A percentile compares a stretch with the other conserved stretches of the same genome.
Evolutionary conservation across 2,888 invertebrate species (phyloP).

Genomic region (Drosophila meridionalis): DNA sequence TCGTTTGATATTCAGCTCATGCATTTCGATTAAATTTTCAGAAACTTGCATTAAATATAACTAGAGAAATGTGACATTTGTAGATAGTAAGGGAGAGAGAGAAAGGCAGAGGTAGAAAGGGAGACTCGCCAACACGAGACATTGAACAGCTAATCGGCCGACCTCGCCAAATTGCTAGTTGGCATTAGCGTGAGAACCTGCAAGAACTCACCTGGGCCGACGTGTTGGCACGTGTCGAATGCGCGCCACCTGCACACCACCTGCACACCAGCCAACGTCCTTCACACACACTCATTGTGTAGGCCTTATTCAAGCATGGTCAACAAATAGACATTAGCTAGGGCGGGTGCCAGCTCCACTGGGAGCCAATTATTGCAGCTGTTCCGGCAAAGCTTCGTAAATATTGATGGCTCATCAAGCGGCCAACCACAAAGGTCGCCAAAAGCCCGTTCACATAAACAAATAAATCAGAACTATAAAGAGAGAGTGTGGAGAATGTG

Average conservation of each 20-base stretch:
- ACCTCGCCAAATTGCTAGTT: conserved; percentile 31
- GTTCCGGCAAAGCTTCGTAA: conserved; percentile 19
- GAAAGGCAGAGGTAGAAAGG: background rate
- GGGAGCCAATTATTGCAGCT: conserved; percentile 8
- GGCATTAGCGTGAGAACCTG: conserved; percentile 33
- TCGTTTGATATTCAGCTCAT: conserved; percentile 13
- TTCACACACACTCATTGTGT: background rate
- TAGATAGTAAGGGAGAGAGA: background rate
- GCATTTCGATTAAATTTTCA: conserved; percentile 9
- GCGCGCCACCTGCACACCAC: background rate
- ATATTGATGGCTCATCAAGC: conserved; percentile 52
- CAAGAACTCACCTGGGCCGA: background rate
- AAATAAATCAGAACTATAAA: conserved; percentile 1
- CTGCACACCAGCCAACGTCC: background rate
- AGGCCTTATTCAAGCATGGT: background rate
- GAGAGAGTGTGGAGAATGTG: background rate
- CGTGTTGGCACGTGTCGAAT: conserved; percentile 7
- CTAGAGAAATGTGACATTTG: background rate
- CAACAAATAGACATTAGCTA: conserved; percentile 1
- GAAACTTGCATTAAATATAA: conserved; percentile 7
- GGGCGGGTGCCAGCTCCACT: background rate
- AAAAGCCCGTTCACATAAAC: background rate
- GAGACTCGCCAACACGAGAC: background rate
- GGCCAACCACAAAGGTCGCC: conserved; percentile 2
- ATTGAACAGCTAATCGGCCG: conserved; percentile 4